phyloP scores from a whole-genome alignment of 1,140 invertebrate species.

The Harpegnathos saltator region DNA sequence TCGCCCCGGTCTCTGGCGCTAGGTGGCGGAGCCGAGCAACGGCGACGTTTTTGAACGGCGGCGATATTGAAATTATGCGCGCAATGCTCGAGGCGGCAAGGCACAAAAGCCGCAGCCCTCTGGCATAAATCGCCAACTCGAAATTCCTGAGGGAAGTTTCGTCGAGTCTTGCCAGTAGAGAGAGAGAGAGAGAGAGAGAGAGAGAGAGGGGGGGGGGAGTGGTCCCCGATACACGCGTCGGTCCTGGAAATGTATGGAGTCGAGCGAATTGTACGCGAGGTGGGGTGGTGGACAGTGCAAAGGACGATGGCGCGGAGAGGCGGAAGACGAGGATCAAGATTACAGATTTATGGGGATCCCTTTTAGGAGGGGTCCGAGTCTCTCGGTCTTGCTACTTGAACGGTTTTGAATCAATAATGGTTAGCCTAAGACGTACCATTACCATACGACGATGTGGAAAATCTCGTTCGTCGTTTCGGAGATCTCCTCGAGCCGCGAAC shows the following conservation, averaged over 20 bases:
- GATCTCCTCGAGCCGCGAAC: slow-evolving; percentile 1
- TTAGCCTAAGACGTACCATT: slow-evolving; percentile 20
- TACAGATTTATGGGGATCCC: slow-evolving; percentile 64
- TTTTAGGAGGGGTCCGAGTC: slow-evolving; percentile 42
- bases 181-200: background rate
- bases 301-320: slow-evolving; percentile 31
- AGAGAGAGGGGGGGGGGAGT: background rate
- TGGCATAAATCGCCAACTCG: slow-evolving; percentile 66
- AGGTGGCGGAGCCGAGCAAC: background rate
- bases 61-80: slow-evolving; percentile 74
- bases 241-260: slow-evolving; percentile 53
- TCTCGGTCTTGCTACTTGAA: slow-evolving; percentile 28
- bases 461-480: slow-evolving; percentile 53
- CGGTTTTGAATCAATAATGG: slow-evolving; percentile 47
- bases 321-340: slow-evolving; percentile 54
- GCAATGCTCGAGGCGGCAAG: slow-evolving; percentile 67
- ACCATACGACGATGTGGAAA: slow-evolving; percentile 65
- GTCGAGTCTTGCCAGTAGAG: slow-evolving; percentile 3
- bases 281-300: slow-evolving; percentile 32
- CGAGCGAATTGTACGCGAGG: slow-evolving; percentile 43
- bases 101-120: slow-evolving; percentile 61
- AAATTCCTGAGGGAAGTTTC: slow-evolving; percentile 64
- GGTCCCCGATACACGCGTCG: slow-evolving; percentile 54
- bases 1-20: background rate
- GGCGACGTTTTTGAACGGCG: slow-evolving; percentile 40